A percentile compares a stretch with the other conserved stretches of the same genome.
Conservation (phyloP, 2,888 invertebrate genomes). For the Cheilosia variabilis region DNA sequence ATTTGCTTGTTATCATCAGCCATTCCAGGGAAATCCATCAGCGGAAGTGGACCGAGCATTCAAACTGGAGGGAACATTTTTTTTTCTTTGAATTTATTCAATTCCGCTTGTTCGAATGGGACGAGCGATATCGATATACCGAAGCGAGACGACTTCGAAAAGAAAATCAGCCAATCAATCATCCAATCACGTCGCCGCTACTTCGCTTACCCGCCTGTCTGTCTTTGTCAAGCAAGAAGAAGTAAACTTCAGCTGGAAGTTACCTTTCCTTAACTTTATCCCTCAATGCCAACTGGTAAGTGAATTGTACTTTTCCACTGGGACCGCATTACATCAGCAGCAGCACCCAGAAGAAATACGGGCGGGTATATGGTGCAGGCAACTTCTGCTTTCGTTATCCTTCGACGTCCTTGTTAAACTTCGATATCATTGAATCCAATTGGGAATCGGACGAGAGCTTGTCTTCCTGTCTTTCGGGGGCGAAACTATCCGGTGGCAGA, state of each 20-base stretch:
- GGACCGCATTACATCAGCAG: slow-evolving; percentile 20
- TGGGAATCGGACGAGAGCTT: slow-evolving; percentile 45
- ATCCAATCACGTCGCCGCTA: slow-evolving; percentile 64
- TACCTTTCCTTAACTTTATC: slow-evolving; percentile 34
- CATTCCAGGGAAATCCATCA: slow-evolving; percentile 54
- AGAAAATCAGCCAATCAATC: slow-evolving; percentile 74
- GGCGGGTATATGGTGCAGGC: background rate
- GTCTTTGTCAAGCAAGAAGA: slow-evolving; percentile 1
- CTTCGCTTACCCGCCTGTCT: slow-evolving; percentile 1
- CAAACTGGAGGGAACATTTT: background rate
- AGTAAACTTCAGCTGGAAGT: slow-evolving; percentile 30
- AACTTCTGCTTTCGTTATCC: slow-evolving; percentile 17
- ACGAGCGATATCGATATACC: slow-evolving; percentile 21
- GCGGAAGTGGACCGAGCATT: slow-evolving; percentile 6
- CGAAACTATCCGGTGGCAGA: slow-evolving; percentile 14
- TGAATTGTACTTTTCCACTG: slow-evolving; percentile 53
- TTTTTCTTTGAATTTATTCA: slow-evolving; percentile 68
- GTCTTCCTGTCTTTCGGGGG: slow-evolving; percentile 34
- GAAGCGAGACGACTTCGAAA: slow-evolving; percentile 44
- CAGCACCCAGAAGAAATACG: background rate
- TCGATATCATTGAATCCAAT: slow-evolving; percentile 63
- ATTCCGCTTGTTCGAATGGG: slow-evolving; percentile 62
- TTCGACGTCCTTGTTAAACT: slow-evolving; percentile 55
- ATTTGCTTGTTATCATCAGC: slow-evolving; percentile 68
- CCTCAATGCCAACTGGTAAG: slow-evolving; percentile 22